Evolutionary conservation across 2,797 vertebrate genomes (phyloP).

Genomic region (Muscicapa comitata): DNA sequence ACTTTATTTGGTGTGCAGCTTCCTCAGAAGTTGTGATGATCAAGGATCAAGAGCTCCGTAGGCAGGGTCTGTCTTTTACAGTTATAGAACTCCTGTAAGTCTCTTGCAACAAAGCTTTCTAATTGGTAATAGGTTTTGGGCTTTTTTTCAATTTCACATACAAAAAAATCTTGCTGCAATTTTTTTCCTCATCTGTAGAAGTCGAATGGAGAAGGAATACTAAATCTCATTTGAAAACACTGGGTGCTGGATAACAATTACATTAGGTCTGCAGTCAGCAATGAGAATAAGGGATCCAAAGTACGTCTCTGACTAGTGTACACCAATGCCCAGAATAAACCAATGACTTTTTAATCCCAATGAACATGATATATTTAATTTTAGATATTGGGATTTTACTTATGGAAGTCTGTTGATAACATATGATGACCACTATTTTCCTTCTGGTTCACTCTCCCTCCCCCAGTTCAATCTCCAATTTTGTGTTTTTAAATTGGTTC

Average conservation of each 20-base stretch:
- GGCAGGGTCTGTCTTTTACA: neutral
- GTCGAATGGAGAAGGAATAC: neutral
- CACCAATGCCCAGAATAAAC: neutral
- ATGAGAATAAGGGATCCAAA: neutral
- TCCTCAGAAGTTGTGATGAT: neutral
- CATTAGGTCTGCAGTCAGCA: neutral
- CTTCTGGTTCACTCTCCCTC: neutral
- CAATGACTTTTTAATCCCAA: neutral
- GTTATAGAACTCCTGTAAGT: neutral
- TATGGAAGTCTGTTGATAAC: neutral
- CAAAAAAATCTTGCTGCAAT: neutral
- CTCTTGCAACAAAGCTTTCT: neutral
- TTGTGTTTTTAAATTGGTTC: neutral
- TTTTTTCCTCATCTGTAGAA: neutral
- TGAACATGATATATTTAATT: neutral
- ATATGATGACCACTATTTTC: neutral
- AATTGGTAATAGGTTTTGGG: neutral
- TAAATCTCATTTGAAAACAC: neutral
- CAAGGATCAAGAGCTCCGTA: neutral
- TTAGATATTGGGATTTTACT: neutral
- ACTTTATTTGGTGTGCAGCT: neutral
- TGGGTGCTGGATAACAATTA: neutral
- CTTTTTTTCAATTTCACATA: neutral
- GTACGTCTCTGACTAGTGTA: neutral
- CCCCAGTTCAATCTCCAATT: neutral